Conservation (phyloP, 2,888 invertebrate species). For the Pyrochroa serraticornis region DNA sequence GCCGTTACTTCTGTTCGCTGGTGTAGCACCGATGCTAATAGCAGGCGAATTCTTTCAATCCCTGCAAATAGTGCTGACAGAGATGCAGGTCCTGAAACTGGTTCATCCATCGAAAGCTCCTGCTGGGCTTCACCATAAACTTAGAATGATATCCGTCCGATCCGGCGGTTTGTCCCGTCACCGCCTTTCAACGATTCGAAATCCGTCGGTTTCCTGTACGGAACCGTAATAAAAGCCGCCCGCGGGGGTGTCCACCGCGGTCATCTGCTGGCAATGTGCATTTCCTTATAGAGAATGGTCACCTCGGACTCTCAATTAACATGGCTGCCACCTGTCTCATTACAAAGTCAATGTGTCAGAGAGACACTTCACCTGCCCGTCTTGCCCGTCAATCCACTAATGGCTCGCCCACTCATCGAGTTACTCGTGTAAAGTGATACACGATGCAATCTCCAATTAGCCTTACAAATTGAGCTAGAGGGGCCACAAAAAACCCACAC, state of each 20-base stretch:
- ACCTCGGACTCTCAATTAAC: slow-evolving; percentile 50
- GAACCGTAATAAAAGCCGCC: slow-evolving; percentile 34
- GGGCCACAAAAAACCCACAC: background rate
- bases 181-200: background rate
- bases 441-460: slow-evolving; percentile 26
- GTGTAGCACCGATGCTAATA: too few species aligned
- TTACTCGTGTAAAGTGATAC: slow-evolving; percentile 22
- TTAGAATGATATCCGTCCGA: too few species aligned
- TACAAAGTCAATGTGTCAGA: slow-evolving; percentile 50
- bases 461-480: slow-evolving; percentile 16
- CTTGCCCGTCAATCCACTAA: slow-evolving; percentile 24
- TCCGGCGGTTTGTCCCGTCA: too few species aligned
- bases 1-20: too few species aligned
- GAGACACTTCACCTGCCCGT: slow-evolving; percentile 45
- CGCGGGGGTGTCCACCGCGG: slow-evolving; percentile 48
- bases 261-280: slow-evolving; percentile 55
- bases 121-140: too few species aligned
- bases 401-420: slow-evolving; percentile 25
- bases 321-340: slow-evolving; percentile 50
- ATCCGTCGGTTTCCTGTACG: slow-evolving; percentile 8
- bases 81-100: too few species aligned
- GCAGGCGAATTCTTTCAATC: too few species aligned
- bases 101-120: too few species aligned
- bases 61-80: too few species aligned
- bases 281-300: slow-evolving; percentile 52